These are phyloP conservation scores for Poecilia velifera DNA, from an alignment of 2,797 vertebrate species.

Conservation along the genomic window DNA sequence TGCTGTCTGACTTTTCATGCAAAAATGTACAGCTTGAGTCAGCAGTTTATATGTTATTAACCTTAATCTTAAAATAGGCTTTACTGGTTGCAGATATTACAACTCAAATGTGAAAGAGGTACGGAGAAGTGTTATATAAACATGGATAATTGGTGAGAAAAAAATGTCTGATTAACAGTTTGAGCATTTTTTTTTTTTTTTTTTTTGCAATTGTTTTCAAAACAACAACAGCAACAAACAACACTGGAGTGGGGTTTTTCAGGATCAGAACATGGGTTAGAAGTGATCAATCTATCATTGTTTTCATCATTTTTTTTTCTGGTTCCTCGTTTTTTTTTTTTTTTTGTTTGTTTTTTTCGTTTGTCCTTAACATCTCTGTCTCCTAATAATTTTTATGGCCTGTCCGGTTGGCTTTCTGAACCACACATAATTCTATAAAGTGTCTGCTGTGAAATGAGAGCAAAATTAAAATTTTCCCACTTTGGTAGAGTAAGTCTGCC, in stretches of 20 bases:
- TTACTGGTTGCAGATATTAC: not conserved
- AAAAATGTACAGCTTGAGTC: not conserved
- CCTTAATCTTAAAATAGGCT: not conserved
- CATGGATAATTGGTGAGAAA: not conserved
- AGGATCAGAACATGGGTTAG: not conserved
- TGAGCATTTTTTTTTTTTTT: not conserved
- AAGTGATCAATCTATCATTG: not conserved
- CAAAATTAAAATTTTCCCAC: not conserved
- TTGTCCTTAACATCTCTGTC: not conserved
- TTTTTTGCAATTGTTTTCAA: not conserved
- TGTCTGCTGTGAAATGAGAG: not conserved
- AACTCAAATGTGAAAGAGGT: not conserved
- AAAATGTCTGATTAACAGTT: not conserved
- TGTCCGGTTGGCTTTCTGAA: not conserved
- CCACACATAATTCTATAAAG: not conserved
- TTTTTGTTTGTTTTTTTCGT: not conserved
- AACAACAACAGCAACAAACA: not conserved
- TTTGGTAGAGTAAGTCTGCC: not conserved
- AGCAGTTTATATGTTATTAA: slow-evolving; percentile 23
- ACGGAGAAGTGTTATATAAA: not conserved
- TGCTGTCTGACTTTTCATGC: not conserved
- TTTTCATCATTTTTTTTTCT: not conserved
- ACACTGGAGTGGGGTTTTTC: not conserved
- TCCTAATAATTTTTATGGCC: not conserved
- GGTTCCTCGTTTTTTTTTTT: not conserved